Conservation (phyloP, 2,113 vertebrate species). For the Rousettus leschenaultii region DNA sequence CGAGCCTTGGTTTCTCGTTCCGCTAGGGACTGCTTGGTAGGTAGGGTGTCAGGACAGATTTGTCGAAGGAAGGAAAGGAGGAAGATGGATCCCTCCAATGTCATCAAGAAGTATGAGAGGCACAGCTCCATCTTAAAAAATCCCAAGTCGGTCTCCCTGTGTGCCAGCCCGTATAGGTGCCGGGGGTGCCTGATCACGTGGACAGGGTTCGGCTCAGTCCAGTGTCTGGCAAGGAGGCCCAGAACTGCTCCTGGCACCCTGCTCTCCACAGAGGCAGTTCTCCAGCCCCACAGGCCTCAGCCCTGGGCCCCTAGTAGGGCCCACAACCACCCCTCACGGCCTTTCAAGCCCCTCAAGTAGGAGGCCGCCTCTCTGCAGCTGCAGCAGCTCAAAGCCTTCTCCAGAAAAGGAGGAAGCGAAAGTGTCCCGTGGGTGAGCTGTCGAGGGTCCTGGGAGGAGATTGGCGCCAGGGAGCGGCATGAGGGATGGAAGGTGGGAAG, state of each 20-base stretch:
- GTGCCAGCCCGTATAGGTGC: not conserved
- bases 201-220: not conserved
- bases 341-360: not conserved
- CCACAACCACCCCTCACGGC: rapidly evolving
- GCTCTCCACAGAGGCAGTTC: too few relatives aligned
- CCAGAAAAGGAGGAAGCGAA: slow-evolving; percentile 39
- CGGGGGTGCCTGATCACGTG: not conserved
- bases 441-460: not conserved
- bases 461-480: rapidly evolving
- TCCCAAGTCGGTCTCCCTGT: not conserved
- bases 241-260: not conserved
- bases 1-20: not conserved
- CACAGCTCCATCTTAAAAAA: not conserved
- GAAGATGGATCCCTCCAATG: not conserved
- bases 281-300: not conserved
- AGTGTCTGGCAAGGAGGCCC: not conserved
- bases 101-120: not conserved
- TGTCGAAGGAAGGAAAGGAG: not conserved
- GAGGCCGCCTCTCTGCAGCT: not conserved
- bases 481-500: not conserved
- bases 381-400: not conserved
- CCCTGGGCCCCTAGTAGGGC: not conserved
- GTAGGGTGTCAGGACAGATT: not conserved
- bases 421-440: not conserved
- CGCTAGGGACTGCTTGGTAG: not conserved